Base-by-base conservation (phyloP, 2,113 vertebrate genomes). In the Anarhynchus alexandrinus region DNA sequence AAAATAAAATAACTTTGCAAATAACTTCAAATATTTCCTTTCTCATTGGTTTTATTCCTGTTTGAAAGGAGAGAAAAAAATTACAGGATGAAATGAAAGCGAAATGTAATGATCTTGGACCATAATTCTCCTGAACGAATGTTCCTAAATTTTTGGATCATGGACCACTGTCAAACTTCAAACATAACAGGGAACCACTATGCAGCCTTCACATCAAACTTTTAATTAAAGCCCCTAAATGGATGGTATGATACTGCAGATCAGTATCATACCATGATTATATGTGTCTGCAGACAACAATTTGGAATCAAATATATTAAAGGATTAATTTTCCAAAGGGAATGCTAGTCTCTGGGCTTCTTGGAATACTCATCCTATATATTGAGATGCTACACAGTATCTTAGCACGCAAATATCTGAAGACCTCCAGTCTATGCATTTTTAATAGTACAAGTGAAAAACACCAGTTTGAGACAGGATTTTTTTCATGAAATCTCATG, bases 1-100 rank as follows among this genome's bases (percentile, higher is more conserved):
- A 91, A 96, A 97, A 86, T 90, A 84, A 97, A 96, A 42, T 96
- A 93, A 96, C 92, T 93, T 94, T 90, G 87, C 74, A 96, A 95
- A 95, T 94, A 32, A 70, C 58, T 78, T 96, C 51, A 95, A 85
- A 64, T 94, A 87, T 77, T 93, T 92, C 78, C 71, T 83, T 94
- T 96, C 62, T 82, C 51, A 16, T 38, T 93, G 71, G 40, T 95
- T 96, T 97, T 91, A 94, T 90, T 90, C 66, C 85, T 73, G 67
- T 93, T 93, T 95, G 90, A 93, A 94, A 93, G 74, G 8, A 72
- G 49, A 54, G 54, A 67, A 73, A 94, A 78, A 96, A 91, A 91
- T 15, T 72, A 77, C 49, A 91, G 66, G 40, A 82, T 78, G 11
- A 95, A 97, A 96, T 88, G 58, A 93, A 96, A 91, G 82, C 58